Evolutionary conservation across 2,113 vertebrate species (phyloP), one percentile per base, ranked within the genome.

Genomic region (Muntiacus reevesi): DNA sequence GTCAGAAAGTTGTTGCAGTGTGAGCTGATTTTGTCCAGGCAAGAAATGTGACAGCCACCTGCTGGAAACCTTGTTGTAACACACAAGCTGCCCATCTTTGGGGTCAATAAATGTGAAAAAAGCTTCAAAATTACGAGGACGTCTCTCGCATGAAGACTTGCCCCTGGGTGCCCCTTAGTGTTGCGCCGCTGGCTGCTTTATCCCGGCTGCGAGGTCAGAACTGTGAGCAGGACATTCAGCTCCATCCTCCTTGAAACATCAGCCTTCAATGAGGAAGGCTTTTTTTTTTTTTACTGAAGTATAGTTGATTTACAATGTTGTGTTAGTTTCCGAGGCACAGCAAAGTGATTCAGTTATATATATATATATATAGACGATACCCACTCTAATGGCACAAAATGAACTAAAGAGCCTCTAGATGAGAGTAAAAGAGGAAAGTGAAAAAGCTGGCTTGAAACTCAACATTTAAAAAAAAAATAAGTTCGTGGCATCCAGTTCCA

Each of bases 241-340:
- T 33, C 36, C 28, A 10, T 71, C 94, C 33, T 64, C 54, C 45
- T 45, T 6, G 0, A 84, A 17, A 30, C 28, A 7, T 50, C 1
- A 4, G 50, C 5, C 0, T 50, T 11, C 3, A 0, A 0, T 7
- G 82, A 12, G 4, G 17, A 33, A 81, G 30, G 30, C 47, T 52
- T 11, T 21, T 50, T 81, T 33, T 81, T 33, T 21, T 81, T 81
- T 81, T 7, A n/a, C 47, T 52, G 30, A 81, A 81, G 78, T 21
- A 12, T 13, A n/a, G 28, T n/a, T 81, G 78, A 33, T 52, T 33
- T 81, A 81, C 28, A 52, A 2, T 50, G 47, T 52, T 33, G 47
- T 81, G 78, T 81, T 52, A 52, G 28, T 81, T 50, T 81, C 28
- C 0, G 1, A 3, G 21, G 16, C 47, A 21, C 28, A 50, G 45